phyloP scores from a whole-genome alignment of 2,797 vertebrate species.

The Austrolebias charrua region DNA sequence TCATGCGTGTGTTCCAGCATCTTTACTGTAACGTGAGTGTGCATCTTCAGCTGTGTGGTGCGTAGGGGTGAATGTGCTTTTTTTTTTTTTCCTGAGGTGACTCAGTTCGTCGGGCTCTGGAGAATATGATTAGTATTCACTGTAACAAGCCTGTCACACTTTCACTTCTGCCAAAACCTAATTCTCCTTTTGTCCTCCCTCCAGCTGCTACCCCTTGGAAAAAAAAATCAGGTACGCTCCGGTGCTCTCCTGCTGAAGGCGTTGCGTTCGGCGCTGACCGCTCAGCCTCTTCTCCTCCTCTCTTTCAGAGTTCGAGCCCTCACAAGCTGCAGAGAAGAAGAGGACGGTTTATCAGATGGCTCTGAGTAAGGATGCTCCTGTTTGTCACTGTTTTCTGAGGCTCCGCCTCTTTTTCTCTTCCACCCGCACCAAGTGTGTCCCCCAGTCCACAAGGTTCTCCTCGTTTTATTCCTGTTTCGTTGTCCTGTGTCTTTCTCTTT shows the following conservation, averaged over 20 bases:
- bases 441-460: conserved; percentile 31
- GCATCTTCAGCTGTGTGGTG: conserved; percentile 30
- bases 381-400: conserved; percentile 38
- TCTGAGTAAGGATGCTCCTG: conserved; percentile 83
- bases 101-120: conserved; percentile 61
- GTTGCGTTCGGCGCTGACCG: conserved; percentile 36
- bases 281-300: conserved; percentile 14
- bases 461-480: conserved; percentile 65
- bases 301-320: conserved; percentile 85
- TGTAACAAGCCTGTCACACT: conserved; percentile 59
- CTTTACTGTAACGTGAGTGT: conserved; percentile 53
- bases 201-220: conserved; percentile 91
- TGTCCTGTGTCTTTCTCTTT: conserved; percentile 40
- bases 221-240: conserved; percentile 89
- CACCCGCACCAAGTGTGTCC: conserved; percentile 42
- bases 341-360: conserved; percentile 97
- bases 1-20: conserved; percentile 29
- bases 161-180: conserved; percentile 66
- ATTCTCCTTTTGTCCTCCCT: conserved; percentile 76
- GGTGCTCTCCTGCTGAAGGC: conserved; percentile 37
- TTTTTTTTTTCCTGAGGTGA: conserved; percentile 55
- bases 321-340: conserved; percentile 91
- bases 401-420: conserved; percentile 25
- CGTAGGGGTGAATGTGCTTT: conserved; percentile 43
- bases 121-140: conserved; percentile 73